These are phyloP conservation scores for Dyspetes luteomarginatus DNA, from an alignment of 2,888 invertebrate genomes.

Conservation along the genomic window DNA sequence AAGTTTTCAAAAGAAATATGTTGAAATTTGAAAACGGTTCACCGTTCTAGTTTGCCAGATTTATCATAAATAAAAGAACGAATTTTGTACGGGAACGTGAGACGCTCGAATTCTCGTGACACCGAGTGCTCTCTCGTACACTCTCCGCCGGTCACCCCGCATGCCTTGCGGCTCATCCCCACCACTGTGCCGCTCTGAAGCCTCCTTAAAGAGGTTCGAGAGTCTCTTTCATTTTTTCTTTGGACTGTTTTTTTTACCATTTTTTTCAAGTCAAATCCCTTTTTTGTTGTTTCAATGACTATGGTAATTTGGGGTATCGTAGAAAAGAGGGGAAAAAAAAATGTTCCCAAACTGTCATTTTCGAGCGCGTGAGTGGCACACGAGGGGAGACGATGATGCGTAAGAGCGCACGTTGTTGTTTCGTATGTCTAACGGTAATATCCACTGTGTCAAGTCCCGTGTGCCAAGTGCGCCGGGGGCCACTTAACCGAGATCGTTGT, in stretches of 20 bases:
- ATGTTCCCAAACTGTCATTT: not conserved
- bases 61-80: too few relatives aligned
- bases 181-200: too few relatives aligned
- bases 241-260: not conserved
- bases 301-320: constrained; percentile 25
- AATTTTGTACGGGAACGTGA: too few relatives aligned
- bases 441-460: constrained; percentile 67
- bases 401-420: constrained; percentile 40
- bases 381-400: constrained; percentile 3
- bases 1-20: too few relatives aligned
- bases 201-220: not conserved
- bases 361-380: not conserved
- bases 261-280: not conserved
- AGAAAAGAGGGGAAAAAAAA: not conserved
- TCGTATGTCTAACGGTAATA: constrained; percentile 74
- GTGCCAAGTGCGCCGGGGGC: constrained; percentile 67
- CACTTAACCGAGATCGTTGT: constrained; percentile 75
- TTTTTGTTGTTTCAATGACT: not conserved
- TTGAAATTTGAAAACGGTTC: too few relatives aligned
- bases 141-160: too few relatives aligned
- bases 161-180: too few relatives aligned
- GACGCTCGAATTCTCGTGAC: too few relatives aligned
- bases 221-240: not conserved
- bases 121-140: too few relatives aligned
- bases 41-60: too few relatives aligned